Evolutionary conservation across 1,140 invertebrate species (phyloP), one percentile per base, ranked within the genome.

Genomic region (Cotesia chilonis): DNA sequence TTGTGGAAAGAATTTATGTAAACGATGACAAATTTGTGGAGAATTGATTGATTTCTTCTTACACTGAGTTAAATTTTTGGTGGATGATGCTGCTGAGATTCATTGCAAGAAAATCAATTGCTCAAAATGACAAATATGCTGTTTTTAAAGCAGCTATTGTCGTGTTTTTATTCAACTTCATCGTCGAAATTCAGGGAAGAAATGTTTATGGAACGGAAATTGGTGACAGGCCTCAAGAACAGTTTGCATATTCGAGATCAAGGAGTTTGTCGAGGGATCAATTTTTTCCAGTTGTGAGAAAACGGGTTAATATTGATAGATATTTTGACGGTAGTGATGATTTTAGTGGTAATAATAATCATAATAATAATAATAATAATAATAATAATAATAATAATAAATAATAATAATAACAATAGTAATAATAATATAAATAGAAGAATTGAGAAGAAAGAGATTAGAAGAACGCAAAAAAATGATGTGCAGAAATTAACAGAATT

Each of bases 381-480:
- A 57, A 57, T 28, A 61, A 28, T 28, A 35, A 28, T 28, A 1
- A 28, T 61, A 28, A 35, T 28, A 28, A 28, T 28, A 61, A 28
- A 35, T 28, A 28, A 28, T 28, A 61, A 35, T 14, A 35, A 65
- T n/a, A 37, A 65, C 59, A 36, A 55, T 14, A 38, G 41, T 12
- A 36, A 52, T 63, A 41, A 28, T 6, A 41, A 70, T 17, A 64
- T 60, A 36, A 28, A 47, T 51, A 9, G 69, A 47, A 61, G 60
- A n/a, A 20, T 71, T 17, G 69, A 71, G 20, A 65, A 63, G 59
- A 65, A 71, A 36, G 60, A 71, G n/a, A 71, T 51, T 17, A 65
- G 37, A 14, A 37, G 35, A 36, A 14, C 14, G 9, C 28, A 60
- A 37, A 36, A 47, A 36, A 36, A 7, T 52, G 28, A 37, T 41